Percentiles rank a stretch among this genome's conserved stretches.
These are phyloP conservation scores for Achroia grisella DNA, from an alignment of 1,140 invertebrate genomes.

Conservation along the genomic window DNA sequence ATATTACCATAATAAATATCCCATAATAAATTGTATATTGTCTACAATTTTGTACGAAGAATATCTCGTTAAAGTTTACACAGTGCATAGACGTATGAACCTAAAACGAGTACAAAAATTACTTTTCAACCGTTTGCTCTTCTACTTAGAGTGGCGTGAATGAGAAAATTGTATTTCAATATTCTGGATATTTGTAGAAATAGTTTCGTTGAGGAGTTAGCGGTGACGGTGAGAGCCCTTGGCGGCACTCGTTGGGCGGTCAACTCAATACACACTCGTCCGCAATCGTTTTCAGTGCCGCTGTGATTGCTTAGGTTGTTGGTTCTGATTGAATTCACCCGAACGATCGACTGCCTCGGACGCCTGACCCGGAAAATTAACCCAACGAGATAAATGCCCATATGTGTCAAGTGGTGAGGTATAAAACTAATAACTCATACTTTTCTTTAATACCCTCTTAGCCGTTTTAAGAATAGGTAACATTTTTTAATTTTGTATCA, in stretches of 20 bases:
- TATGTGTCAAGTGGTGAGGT: constrained; percentile 47
- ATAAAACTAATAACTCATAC: constrained; percentile 1
- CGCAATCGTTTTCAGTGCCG: constrained; percentile 49
- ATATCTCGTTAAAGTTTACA: neutral
- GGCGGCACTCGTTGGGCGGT: constrained; percentile 33
- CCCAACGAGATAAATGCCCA: constrained; percentile 49
- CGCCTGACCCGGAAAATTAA: constrained; percentile 52
- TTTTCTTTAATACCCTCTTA: no score
- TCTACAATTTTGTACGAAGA: neutral
- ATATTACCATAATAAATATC: no score
- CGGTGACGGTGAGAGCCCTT: constrained; percentile 34
- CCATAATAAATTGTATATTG: neutral
- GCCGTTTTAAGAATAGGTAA: no score
- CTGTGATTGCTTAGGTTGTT: constrained; percentile 60
- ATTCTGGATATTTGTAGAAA: constrained; percentile 23
- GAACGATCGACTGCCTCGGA: constrained; percentile 20
- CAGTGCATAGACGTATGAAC: no score
- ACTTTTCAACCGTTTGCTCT: neutral
- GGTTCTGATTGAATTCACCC: constrained; percentile 65
- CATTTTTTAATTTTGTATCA: constrained; percentile 1
- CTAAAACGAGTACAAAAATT: neutral
- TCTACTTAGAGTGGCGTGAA: constrained; percentile 1
- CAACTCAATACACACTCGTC: constrained; percentile 52
- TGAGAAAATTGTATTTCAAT: constrained; percentile 23
- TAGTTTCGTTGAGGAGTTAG: constrained; percentile 34